Evolutionary conservation across 2,797 vertebrate genomes (phyloP), one percentile per base, ranked within the genome.

Genomic region (Pantherophis vulpinus): DNA sequence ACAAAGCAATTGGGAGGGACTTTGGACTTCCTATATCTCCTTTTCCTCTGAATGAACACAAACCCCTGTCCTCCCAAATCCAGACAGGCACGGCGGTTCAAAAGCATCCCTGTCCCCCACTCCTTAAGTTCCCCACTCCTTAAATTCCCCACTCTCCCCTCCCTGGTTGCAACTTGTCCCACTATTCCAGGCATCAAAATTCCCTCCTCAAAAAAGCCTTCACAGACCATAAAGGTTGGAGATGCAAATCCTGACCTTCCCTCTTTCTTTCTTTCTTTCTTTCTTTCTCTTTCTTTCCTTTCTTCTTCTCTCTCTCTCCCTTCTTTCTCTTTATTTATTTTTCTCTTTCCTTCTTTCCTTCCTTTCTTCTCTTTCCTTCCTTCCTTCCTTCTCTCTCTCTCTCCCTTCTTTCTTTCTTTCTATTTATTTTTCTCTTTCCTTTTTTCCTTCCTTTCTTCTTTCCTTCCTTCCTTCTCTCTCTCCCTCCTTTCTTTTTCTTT

Each of bases 381-480:
- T 16, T 10, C 32, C 9, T 2, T 6, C 16, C 7, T 7, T 8
- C 0, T 4, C 2, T 4, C 3, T 3, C 0, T 0, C 51, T 32
- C 1, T 14, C 20, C 6, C 4, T 25, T 29, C 14, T 32, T 16
- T 1, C 11, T 55, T 16, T 1, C 11, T 55, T 3, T 12, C 13
- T 12, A 13, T 8, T 37, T 37, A 37, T 37, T 37, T 37, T 37
- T 37, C 37, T 37, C 37, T 37, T 37, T 37, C 37, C 37, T 37
- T 37, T 1, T 37, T 37, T 37, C 37, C 37, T 37, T 37, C 3
- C 37, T 37, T 8, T 37, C 37, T 37, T 37, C 2, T 37, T 37
- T 37, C 37, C 2, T 37, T 37, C 37, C 37, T 37, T 37, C 3
- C 37, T 37, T 8, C 18, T 60, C 25, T 60, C 25, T 25, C 9